phyloP scores from a whole-genome alignment of 2,888 invertebrate species.

The Drosophila seclusa region DNA sequence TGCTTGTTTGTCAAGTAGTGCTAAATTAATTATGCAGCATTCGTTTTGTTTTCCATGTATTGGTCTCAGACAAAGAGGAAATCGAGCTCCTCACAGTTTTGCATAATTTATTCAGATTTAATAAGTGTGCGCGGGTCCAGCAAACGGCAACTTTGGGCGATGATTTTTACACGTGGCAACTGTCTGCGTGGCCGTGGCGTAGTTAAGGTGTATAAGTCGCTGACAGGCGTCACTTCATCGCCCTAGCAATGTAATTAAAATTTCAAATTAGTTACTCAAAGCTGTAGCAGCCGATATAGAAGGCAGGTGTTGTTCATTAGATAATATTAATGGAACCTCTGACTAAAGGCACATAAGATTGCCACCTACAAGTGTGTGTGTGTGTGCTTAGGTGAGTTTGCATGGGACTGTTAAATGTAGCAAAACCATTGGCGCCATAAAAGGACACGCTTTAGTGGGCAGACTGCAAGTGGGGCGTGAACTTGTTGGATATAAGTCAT shows the following conservation, averaged over 20 bases:
- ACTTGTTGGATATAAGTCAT: slow-evolving; percentile 37
- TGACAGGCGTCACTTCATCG: slow-evolving; percentile 66
- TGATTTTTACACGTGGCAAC: slow-evolving; percentile 61
- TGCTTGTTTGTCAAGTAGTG: slow-evolving; percentile 9
- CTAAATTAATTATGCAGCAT: slow-evolving; percentile 70
- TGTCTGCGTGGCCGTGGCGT: slow-evolving; percentile 31
- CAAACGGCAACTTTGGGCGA: slow-evolving; percentile 35
- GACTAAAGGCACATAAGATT: neutral
- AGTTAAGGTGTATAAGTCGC: slow-evolving; percentile 72
- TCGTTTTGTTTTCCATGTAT: slow-evolving; percentile 52
- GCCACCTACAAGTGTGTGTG: neutral
- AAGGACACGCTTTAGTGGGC: slow-evolving; percentile 41
- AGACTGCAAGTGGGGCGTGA: slow-evolving; percentile 9
- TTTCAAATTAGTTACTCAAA: slow-evolving; percentile 65
- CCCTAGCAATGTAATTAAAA: slow-evolving; percentile 71
- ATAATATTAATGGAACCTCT: slow-evolving; percentile 32
- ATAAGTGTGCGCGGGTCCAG: slow-evolving; percentile 56
- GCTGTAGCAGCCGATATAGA: slow-evolving; percentile 20
- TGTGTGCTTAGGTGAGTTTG: neutral
- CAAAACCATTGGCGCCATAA: slow-evolving; percentile 43
- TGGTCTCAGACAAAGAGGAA: slow-evolving; percentile 26
- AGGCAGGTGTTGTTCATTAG: slow-evolving; percentile 47
- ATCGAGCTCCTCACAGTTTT: slow-evolving; percentile 61
- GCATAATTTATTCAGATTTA: slow-evolving; percentile 81
- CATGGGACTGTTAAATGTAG: slow-evolving; percentile 16